Conservation (phyloP, 1,140 invertebrate genomes). For the Drosophila orena region DNA sequence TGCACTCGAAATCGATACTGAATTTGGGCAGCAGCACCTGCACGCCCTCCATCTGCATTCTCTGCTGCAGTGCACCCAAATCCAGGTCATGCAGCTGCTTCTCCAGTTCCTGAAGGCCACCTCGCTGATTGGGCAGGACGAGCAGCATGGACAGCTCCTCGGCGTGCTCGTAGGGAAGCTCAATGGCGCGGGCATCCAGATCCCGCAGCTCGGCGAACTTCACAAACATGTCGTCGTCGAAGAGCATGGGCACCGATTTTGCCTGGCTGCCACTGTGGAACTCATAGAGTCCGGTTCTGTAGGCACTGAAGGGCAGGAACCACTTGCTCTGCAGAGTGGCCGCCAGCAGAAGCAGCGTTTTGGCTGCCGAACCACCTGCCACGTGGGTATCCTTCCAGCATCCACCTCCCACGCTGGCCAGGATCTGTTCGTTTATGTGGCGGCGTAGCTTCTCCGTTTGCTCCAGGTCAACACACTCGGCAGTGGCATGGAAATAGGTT, state of each 20-base stretch:
- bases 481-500: slow-evolving; percentile 75
- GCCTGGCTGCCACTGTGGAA: slow-evolving; percentile 49
- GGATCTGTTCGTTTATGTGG: slow-evolving; percentile 45
- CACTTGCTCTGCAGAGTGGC: slow-evolving; percentile 74
- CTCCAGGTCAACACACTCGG: slow-evolving; percentile 59
- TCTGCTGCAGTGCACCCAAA: slow-evolving; percentile 75
- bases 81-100: slow-evolving; percentile 84
- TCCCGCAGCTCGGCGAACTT: slow-evolving; percentile 82
- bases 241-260: slow-evolving; percentile 74
- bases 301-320: slow-evolving; percentile 79
- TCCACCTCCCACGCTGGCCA: slow-evolving; percentile 55
- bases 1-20: slow-evolving; percentile 87
- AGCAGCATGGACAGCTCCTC: slow-evolving; percentile 87
- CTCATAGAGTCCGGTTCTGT: slow-evolving; percentile 74
- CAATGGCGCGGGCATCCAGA: slow-evolving; percentile 84
- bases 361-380: slow-evolving; percentile 4
- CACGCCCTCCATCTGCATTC: slow-evolving; percentile 83
- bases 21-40: slow-evolving; percentile 89
- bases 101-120: slow-evolving; percentile 86
- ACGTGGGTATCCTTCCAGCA: slow-evolving; percentile 39
- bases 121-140: slow-evolving; percentile 86
- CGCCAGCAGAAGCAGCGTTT: slow-evolving; percentile 58
- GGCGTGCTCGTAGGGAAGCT: slow-evolving; percentile 85
- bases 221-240: slow-evolving; percentile 81
- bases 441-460: slow-evolving; percentile 61